A percentile compares a stretch with the other conserved stretches of the same genome.
Evolutionary conservation across 2,888 invertebrate genomes (phyloP).

Genomic region (Conus canariensis): DNA sequence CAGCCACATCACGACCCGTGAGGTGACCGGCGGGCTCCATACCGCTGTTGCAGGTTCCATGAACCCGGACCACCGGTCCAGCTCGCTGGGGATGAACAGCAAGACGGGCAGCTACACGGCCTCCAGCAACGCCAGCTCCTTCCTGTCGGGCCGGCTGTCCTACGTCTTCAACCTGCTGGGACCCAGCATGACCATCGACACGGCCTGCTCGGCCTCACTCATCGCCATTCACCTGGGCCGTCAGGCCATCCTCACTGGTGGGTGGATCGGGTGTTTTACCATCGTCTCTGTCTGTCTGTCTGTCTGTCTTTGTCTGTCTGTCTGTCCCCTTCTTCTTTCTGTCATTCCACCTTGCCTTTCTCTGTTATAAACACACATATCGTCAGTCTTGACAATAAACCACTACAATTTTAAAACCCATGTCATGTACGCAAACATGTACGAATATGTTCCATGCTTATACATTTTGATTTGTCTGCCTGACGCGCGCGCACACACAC

Average conservation of each 20-base stretch:
- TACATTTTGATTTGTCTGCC: too few relatives aligned
- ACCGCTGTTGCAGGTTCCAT: constrained; percentile 51
- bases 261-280: neutral
- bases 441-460: too few relatives aligned
- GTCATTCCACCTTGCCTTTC: too few relatives aligned
- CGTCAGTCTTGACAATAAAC: too few relatives aligned
- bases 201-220: constrained; percentile 61
- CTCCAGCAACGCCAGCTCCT: constrained; percentile 46
- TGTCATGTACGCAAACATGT: too few relatives aligned
- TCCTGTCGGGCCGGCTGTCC: constrained; percentile 60
- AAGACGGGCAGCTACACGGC: constrained; percentile 46
- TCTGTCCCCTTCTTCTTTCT: neutral
- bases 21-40: neutral
- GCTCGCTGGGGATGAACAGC: neutral
- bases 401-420: too few relatives aligned
- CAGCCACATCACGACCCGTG: neutral
- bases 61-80: constrained; percentile 53
- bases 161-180: constrained; percentile 63
- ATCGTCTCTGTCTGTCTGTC: neutral
- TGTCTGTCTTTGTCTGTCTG: neutral
- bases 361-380: too few relatives aligned
- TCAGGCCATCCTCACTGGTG: constrained; percentile 57
- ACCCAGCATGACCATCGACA: constrained; percentile 62
- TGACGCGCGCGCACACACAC: too few relatives aligned
- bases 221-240: constrained; percentile 64